phyloP scores from a whole-genome alignment of 2,113 vertebrate genomes.

The Tachycineta bicolor region DNA sequence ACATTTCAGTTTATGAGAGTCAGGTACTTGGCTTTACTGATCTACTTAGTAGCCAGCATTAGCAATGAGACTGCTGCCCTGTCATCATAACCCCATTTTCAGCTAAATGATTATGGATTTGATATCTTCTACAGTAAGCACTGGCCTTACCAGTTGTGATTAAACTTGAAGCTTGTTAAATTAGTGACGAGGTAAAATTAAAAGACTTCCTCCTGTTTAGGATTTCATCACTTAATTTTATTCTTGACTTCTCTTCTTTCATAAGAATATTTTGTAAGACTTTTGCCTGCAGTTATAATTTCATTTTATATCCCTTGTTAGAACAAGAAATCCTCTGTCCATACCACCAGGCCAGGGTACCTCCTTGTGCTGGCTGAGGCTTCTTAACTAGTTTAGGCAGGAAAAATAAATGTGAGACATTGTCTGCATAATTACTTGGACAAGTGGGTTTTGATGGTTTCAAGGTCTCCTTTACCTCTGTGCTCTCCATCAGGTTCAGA shows the following conservation, averaged over 20 bases:
- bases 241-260: conserved; percentile 48
- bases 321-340: conserved; percentile 16
- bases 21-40: background rate
- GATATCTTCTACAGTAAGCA: conserved; percentile 26
- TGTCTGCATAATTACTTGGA: conserved; percentile 39
- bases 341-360: background rate
- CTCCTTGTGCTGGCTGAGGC: background rate
- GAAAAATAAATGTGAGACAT: conserved; percentile 20
- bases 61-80: conserved; percentile 13
- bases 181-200: conserved; percentile 4
- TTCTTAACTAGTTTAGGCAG: conserved; percentile 7
- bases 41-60: conserved; percentile 7
- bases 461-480: conserved; percentile 23
- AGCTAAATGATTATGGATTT: conserved; percentile 52
- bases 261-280: background rate
- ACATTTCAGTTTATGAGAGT: conserved; percentile 3
- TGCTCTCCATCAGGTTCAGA: conserved; percentile 8
- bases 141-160: background rate
- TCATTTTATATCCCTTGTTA: conserved; percentile 18
- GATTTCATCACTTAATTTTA: conserved; percentile 15
- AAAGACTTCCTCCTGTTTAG: background rate
- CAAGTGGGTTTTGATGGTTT: background rate
- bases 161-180: conserved; percentile 28
- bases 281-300: background rate
- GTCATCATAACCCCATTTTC: conserved; percentile 57